Base-by-base conservation (phyloP, 2,888 invertebrate species). In the Scaptomyza flava region DNA sequence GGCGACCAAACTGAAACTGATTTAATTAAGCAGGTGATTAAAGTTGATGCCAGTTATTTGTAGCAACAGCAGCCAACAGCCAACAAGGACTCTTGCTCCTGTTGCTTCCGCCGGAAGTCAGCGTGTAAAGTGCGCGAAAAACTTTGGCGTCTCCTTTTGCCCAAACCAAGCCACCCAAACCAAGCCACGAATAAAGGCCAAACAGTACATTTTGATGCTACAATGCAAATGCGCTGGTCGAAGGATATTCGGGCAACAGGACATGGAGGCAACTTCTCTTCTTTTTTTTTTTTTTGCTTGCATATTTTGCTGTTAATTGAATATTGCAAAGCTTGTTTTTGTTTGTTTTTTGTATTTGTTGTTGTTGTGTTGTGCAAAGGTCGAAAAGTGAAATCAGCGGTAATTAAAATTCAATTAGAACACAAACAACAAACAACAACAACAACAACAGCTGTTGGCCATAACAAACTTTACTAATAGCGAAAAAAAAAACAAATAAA, bases 11-110 rank as follows among this genome's bases (percentile, higher is more conserved):
- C 77, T 71, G 76, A 80, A 83, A 81, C 87, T 89, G 89, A 87
- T 89, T 90, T 90, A 89, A 89, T 90, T 89, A 90, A 89, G 85
- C 88, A 85, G 87, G 85, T 90, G 89, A 89, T 89, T 89, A 89
- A 89, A 89, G 84, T 81, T 87, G 80, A 89, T 89, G 89, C 85
- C 85, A 76, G 83, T 86, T 87, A 88, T 89, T 87, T 89, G 82
- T 77, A 80, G 79, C 77, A 74, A 60, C 68, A 72, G 62, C 73
- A 23, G 23, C 23, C 23, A 84, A 61, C 73, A 23, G 23, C 23
- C 23, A 84, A 61, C 78, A 77, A 72, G 68, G 59, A 78, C 45
- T 60, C 62, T 48, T 52, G 34, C 12, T 48, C 43, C 42, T 41
- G 43, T 58, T 50, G 12, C 30, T 43, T 20, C 42, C 38, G 47